phyloP scores from a whole-genome alignment of 2,888 invertebrate genomes.

The Prosapia bicincta region DNA sequence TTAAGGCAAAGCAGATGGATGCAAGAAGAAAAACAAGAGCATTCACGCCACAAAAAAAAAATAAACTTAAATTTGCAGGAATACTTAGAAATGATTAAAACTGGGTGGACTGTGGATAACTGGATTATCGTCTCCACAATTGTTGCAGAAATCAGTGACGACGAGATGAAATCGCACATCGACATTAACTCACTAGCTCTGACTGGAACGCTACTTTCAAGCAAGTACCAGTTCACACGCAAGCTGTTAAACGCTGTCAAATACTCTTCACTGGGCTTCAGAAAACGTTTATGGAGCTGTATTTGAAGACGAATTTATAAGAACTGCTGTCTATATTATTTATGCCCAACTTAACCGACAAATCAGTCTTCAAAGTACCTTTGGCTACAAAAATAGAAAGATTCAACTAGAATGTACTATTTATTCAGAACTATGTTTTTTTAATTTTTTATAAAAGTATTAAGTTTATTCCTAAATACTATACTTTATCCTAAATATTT shows the following conservation, averaged over 20 bases:
- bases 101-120: background rate
- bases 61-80: background rate
- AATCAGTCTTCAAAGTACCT: constrained; percentile 12
- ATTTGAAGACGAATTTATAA: constrained; percentile 9
- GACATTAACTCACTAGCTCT: constrained; percentile 4
- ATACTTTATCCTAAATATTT: no score
- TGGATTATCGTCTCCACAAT: background rate
- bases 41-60: constrained; percentile 1
- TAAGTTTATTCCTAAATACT: no score
- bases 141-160: constrained; percentile 4
- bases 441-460: no score
- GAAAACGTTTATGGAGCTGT: constrained; percentile 28
- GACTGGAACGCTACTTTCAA: constrained; percentile 3
- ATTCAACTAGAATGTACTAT: no score
- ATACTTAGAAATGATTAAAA: constrained; percentile 8
- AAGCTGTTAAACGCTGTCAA: constrained; percentile 27
- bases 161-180: constrained; percentile 9
- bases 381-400: no score
- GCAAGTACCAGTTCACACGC: constrained; percentile 2
- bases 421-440: no score
- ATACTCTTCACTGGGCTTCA: no score
- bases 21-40: constrained; percentile 5
- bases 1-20: constrained; percentile 6
- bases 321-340: constrained; percentile 27
- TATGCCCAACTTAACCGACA: constrained; percentile 27